Percentiles rank a stretch among this genome's conserved stretches.
Conservation (phyloP, 2,888 invertebrate species). For the Camptogramma bilineatum region DNA sequence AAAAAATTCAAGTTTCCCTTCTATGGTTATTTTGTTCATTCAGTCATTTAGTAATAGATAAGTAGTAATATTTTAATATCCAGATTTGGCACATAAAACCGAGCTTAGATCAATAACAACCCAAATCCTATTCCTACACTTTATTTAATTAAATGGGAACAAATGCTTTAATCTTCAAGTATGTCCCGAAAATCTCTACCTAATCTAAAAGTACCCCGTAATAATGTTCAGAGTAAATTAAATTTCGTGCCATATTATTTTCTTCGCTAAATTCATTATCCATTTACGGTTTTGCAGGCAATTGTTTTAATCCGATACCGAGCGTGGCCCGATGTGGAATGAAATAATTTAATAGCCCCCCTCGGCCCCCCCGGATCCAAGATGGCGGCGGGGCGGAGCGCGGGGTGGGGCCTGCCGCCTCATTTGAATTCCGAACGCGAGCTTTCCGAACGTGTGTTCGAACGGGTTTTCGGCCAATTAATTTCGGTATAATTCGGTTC, state of each 20-base stretch:
- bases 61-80: too few species aligned
- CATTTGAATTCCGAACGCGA: slow-evolving; percentile 84
- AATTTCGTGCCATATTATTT: slow-evolving; percentile 78
- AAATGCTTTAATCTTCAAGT: background rate
- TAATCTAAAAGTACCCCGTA: slow-evolving; percentile 34
- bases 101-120: too few species aligned
- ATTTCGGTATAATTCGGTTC: slow-evolving; percentile 80
- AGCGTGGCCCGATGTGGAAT: slow-evolving; percentile 81
- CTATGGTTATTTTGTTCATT: too few species aligned
- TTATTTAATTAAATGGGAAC: background rate
- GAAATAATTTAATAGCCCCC: slow-evolving; percentile 84
- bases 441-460: slow-evolving; percentile 82
- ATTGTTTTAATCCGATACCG: slow-evolving; percentile 85
- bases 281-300: slow-evolving; percentile 83
- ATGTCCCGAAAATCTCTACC: background rate
- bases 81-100: too few species aligned
- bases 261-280: slow-evolving; percentile 82
- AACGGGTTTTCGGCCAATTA: slow-evolving; percentile 84
- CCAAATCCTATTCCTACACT: background rate
- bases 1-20: too few species aligned
- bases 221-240: slow-evolving; percentile 57
- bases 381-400: slow-evolving; percentile 82
- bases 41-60: too few species aligned
- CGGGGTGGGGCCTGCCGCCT: slow-evolving; percentile 81
- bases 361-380: slow-evolving; percentile 72